Base-by-base conservation (phyloP, 2,888 invertebrate genomes). In the Steromphala cineraria region DNA sequence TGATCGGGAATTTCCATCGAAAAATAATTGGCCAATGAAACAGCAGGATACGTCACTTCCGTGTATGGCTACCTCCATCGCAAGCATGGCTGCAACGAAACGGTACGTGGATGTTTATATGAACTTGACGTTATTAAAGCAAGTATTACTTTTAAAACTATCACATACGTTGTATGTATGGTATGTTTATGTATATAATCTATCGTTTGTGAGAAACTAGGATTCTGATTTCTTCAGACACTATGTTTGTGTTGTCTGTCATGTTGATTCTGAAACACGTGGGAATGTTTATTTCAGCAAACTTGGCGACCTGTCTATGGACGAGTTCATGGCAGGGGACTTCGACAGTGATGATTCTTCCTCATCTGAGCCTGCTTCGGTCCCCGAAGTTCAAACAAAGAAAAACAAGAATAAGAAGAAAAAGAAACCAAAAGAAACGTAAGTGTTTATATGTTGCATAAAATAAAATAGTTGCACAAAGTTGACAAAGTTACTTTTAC, bases 251-350 rank as follows among this genome's bases (percentile, higher is more conserved):
- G 46, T 46, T 5, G 46, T 46, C 46, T 46, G 46, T 46, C 46
- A 46, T 46, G 10, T 46, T 46, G 21, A 21, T 31, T 74, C 15
- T 5, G 15, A 10, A n/a, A 46, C 53, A 46, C n/a, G 15, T 31
- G 36, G 15, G 46, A 46, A 13, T 40, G 17, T 36, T 13, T 80
- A 13, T 80, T 81, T 67, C 75, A 89, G 87, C 79, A 89, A 88
- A 82, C 81, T 90, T 19, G 87, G 67, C 19, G 88, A 88, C 46
- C 74, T 88, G 81, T 87, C 84, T 81, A 86, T 88, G 28, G 89
- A 88, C 83, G 90, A 88, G 71, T 89, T 89, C 77, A 87, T 89
- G 88, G 75, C 71, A 3, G 82, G 83, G 10, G 86, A 80, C 19
- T 83, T 86, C 78, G 84, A 87, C 62, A 82, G 83, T 3, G 85